Conservation (phyloP, 1,140 invertebrate genomes). For the Luehdorfia chinensis region DNA sequence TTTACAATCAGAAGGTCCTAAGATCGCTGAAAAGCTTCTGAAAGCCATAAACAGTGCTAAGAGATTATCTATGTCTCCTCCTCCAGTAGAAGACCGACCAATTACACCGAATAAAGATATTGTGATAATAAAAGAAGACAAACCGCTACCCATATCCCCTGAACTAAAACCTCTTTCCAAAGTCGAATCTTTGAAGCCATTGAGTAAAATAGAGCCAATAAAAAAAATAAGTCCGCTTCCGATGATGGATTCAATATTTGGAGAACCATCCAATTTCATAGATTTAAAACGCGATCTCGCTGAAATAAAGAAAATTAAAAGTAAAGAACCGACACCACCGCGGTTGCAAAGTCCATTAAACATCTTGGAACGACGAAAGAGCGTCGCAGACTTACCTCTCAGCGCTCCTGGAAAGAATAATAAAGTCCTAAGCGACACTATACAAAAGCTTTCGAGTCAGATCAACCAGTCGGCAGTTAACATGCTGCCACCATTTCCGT, state of each 20-base stretch:
- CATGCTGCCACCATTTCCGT: constrained; percentile 53
- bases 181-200: constrained; percentile 42
- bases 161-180: constrained; percentile 39
- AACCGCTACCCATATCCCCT: constrained; percentile 39
- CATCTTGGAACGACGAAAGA: constrained; percentile 60
- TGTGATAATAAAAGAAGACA: constrained; percentile 39
- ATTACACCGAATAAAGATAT: constrained; percentile 50
- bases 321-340: constrained; percentile 50
- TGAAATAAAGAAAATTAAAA: constrained; percentile 58
- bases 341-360: constrained; percentile 55
- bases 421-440: constrained; percentile 79
- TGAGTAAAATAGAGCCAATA: constrained; percentile 38
- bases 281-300: constrained; percentile 48
- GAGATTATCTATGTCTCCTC: constrained; percentile 64
- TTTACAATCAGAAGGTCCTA: constrained; percentile 73
- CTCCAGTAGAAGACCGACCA: constrained; percentile 49
- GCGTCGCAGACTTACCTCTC: constrained; percentile 51
- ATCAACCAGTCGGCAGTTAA: constrained; percentile 65
- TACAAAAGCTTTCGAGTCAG: constrained; percentile 78
- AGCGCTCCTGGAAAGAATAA: constrained; percentile 73
- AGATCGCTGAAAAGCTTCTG: constrained; percentile 79
- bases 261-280: constrained; percentile 54
- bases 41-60: constrained; percentile 78
- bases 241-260: constrained; percentile 53
- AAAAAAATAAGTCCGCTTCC: constrained; percentile 46